Evolutionary conservation across 2,797 vertebrate species (phyloP).

Genomic region (Gymnoscopelus microlampas): DNA sequence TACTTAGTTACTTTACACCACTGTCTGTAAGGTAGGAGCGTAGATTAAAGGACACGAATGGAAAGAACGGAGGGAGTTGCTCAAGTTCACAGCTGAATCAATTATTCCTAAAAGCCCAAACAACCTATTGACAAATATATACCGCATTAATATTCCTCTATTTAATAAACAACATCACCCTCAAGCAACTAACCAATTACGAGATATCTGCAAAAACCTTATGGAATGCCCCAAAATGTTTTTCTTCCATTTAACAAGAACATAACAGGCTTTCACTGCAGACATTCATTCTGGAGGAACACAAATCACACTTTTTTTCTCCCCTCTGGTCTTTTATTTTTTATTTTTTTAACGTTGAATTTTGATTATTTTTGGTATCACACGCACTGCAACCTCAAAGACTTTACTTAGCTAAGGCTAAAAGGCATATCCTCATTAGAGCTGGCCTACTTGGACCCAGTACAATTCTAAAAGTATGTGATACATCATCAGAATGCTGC

Average conservation of each 20-base stretch:
- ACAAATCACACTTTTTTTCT: slow-evolving; percentile 50
- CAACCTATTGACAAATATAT: slow-evolving; percentile 74
- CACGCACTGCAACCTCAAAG: slow-evolving; percentile 49
- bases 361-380: slow-evolving; percentile 58
- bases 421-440: slow-evolving; percentile 1
- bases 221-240: slow-evolving; percentile 72
- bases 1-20: too few relatives aligned
- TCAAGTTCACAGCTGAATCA: slow-evolving; percentile 69
- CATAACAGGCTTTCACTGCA: slow-evolving; percentile 71
- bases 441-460: background rate
- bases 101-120: slow-evolving; percentile 69
- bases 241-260: slow-evolving; percentile 66
- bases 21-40: too few relatives aligned
- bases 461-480: slow-evolving; percentile 1
- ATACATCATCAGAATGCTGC: background rate
- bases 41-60: slow-evolving; percentile 46
- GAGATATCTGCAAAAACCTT: slow-evolving; percentile 68
- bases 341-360: slow-evolving; percentile 36
- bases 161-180: slow-evolving; percentile 71
- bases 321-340: slow-evolving; percentile 13
- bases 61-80: slow-evolving; percentile 62
- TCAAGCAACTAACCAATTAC: slow-evolving; percentile 68
- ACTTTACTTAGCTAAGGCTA: slow-evolving; percentile 31
- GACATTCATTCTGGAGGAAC: slow-evolving; percentile 64
- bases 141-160: slow-evolving; percentile 74